Evolutionary conservation across 2,113 vertebrate species (phyloP).

Genomic region (Kryptolebias marmoratus): DNA sequence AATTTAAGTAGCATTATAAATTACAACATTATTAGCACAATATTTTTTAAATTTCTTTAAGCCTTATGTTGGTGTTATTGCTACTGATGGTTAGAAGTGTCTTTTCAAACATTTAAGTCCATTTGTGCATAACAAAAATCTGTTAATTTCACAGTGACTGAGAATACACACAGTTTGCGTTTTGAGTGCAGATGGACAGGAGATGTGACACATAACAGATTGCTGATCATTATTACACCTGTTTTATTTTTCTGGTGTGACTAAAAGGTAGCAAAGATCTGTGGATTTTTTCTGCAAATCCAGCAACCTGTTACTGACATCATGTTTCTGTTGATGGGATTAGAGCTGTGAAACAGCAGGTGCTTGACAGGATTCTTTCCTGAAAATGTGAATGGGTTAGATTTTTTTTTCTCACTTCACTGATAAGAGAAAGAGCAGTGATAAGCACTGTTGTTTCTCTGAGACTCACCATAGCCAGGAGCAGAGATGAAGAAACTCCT

Average conservation of each 20-base stretch:
- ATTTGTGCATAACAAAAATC: neutral
- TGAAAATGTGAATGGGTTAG: slow-evolving; percentile 34
- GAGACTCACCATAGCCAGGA: slow-evolving; percentile 13
- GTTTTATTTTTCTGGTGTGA: slow-evolving; percentile 23
- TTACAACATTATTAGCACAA: too few relatives aligned
- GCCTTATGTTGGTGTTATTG: neutral
- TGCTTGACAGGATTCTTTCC: slow-evolving; percentile 43
- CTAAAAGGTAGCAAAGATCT: slow-evolving; percentile 40
- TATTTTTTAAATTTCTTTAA: too few relatives aligned
- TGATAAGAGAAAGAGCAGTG: slow-evolving; percentile 9
- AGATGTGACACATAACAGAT: slow-evolving; percentile 28
- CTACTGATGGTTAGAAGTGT: neutral
- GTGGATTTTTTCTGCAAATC: slow-evolving; percentile 33
- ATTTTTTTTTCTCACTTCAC: slow-evolving; percentile 29
- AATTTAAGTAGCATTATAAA: too few relatives aligned
- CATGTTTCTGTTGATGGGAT: slow-evolving; percentile 41
- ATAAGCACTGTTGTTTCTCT: slow-evolving; percentile 19
- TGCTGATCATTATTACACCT: slow-evolving; percentile 39
- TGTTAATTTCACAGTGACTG: neutral
- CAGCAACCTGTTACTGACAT: slow-evolving; percentile 55
- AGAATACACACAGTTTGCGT: neutral
- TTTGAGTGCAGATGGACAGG: slow-evolving; percentile 10
- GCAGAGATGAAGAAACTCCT: slow-evolving; percentile 11
- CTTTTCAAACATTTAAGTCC: neutral
- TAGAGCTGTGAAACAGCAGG: slow-evolving; percentile 63